Evolutionary conservation across 2,888 invertebrate species (phyloP), one percentile per base, ranked within the genome.

Genomic region (Gandaritis pyraliata): DNA sequence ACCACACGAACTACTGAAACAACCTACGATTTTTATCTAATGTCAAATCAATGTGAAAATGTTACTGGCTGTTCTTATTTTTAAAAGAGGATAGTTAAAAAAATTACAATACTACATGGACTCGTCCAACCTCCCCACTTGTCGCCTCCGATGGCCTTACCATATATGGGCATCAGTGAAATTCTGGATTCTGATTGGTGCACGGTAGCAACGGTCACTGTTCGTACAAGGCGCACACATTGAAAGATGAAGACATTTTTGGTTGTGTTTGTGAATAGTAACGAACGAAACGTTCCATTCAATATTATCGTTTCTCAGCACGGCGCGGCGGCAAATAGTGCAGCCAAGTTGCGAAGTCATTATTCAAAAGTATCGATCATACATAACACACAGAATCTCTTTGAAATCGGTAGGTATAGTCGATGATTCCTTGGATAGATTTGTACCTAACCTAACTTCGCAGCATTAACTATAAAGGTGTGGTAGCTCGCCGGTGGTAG

Each of bases 101-200:
- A 70, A 71, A 53, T 53, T 59, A 79, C 77, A 81, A 81, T 78
- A 73, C 73, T 70, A 71, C 75, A 77, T 88, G 81, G 86, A 87
- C 86, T 88, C 87, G 92, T 90, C 91, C 68, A 67, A 90, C 87
- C 92, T 89, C 88, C 85, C 82, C 86, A 82, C 86, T 86, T 80
- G 75, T 77, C 79, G 80, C 84, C 85, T 93, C 92, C 93, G 94
- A 92, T 94, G 93, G 94, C 93, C 93, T 95, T 94, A 94, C 96
- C 96, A 94, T 95, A 95, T 95, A 95, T 95, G 95, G 96, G 94
- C 95, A 95, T 95, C 94, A 94, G 94, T 94, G 94, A 94, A 94
- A 94, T 92, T 83, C 88, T 81, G 93, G 79, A 75, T 82, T 88
- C 85, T 91, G 93, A 96, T 96, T 96, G 96, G 95, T 90, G 69